These are phyloP conservation scores for Pseudococcus viburni DNA, from an alignment of 2,888 invertebrate genomes.

Conservation along the genomic window DNA sequence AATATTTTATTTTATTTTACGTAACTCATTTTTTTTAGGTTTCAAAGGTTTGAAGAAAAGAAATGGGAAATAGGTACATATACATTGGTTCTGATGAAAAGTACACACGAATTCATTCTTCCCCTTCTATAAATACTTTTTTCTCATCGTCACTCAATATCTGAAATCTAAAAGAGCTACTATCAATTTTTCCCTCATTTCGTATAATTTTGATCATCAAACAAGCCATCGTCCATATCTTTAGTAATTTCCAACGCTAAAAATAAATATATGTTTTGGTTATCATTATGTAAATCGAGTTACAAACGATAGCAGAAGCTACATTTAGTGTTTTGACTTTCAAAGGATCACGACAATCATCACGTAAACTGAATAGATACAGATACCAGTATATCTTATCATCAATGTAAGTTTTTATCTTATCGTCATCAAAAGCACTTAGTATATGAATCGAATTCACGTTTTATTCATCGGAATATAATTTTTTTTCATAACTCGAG, in stretches of 20 bases:
- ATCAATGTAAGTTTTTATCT: not conserved
- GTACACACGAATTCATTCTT: too few relatives aligned
- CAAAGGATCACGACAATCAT: constrained; percentile 15
- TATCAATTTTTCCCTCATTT: too few relatives aligned
- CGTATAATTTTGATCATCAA: not conserved
- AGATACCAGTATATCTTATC: not conserved
- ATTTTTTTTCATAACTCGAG: not conserved
- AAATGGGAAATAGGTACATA: too few relatives aligned
- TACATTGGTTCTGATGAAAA: too few relatives aligned
- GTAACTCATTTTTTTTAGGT: too few relatives aligned
- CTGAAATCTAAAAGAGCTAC: too few relatives aligned
- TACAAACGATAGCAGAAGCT: not conserved
- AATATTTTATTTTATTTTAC: too few relatives aligned
- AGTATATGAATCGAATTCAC: not conserved
- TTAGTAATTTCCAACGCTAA: not conserved
- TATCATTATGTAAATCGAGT: constrained; percentile 8
- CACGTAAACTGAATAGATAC: not conserved
- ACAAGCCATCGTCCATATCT: not conserved
- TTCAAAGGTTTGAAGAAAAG: too few relatives aligned
- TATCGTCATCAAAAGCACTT: not conserved
- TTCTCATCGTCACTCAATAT: too few relatives aligned
- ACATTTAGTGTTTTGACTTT: constrained; percentile 14
- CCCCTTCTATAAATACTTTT: too few relatives aligned
- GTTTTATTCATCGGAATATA: not conserved
- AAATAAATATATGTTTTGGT: not conserved